Conservation (phyloP, 2,113 vertebrate species). For the Columba livia region DNA sequence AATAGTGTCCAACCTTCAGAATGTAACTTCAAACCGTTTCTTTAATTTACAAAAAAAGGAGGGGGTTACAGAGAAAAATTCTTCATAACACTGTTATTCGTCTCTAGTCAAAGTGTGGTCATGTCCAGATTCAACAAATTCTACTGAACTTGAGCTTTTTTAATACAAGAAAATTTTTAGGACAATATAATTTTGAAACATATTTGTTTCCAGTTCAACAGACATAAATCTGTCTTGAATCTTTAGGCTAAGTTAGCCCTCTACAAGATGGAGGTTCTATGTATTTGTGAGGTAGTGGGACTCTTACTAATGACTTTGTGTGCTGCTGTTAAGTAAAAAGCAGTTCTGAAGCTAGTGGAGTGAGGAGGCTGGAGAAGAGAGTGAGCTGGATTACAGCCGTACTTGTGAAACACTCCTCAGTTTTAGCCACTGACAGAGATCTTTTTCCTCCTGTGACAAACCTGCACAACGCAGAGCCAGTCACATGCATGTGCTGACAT, state of each 20-base stretch:
- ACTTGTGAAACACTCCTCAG: neutral
- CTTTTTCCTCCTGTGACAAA: neutral
- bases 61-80: neutral
- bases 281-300: too few relatives aligned
- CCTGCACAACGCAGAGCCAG: neutral
- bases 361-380: neutral
- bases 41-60: neutral
- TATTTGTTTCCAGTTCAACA: neutral
- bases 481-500: accelerated
- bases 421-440: neutral
- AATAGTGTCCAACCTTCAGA: neutral
- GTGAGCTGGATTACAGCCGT: neutral
- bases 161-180: neutral
- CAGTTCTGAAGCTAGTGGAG: neutral
- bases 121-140: neutral
- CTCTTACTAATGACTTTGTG: neutral
- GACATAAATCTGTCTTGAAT: neutral
- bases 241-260: neutral
- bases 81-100: neutral
- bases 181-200: neutral
- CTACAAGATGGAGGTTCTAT: neutral
- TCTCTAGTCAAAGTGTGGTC: neutral
- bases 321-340: neutral
- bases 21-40: neutral
- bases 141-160: neutral